A percentile compares a stretch with the other conserved stretches of the same genome.
Conservation (phyloP, 2,113 vertebrate species). For the Crotalus viridis region DNA sequence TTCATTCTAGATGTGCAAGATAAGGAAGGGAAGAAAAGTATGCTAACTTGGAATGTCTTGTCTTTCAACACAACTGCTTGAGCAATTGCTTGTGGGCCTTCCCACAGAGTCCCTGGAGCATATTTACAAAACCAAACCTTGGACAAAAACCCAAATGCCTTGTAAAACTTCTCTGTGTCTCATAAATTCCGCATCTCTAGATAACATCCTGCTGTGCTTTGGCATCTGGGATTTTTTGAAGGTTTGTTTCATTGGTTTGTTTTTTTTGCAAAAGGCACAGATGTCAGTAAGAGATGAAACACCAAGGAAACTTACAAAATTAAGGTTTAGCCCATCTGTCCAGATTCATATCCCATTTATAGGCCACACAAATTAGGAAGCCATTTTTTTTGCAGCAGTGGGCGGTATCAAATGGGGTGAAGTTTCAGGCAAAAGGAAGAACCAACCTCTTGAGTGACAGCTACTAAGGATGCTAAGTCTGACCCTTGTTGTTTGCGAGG, state of each 20-base stretch:
- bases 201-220: constrained; percentile 59
- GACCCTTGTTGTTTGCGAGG: background rate
- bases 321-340: constrained; percentile 33
- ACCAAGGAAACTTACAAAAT: background rate
- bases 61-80: constrained; percentile 12
- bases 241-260: background rate
- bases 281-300: background rate
- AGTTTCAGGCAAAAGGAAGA: background rate
- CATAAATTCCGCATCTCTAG: constrained; percentile 25
- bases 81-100: background rate
- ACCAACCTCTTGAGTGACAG: background rate
- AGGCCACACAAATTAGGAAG: background rate
- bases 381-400: background rate
- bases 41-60: background rate
- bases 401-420: background rate
- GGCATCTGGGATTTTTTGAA: background rate
- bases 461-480: background rate
- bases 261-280: background rate
- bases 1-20: background rate
- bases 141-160: constrained; percentile 16
- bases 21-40: fast-evolving
- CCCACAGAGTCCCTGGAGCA: background rate
- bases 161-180: background rate
- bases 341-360: background rate
- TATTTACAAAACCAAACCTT: background rate